Evolutionary conservation across 2,113 vertebrate genomes (phyloP), one percentile per base, ranked within the genome.

Genomic region (Gavialis gangeticus): DNA sequence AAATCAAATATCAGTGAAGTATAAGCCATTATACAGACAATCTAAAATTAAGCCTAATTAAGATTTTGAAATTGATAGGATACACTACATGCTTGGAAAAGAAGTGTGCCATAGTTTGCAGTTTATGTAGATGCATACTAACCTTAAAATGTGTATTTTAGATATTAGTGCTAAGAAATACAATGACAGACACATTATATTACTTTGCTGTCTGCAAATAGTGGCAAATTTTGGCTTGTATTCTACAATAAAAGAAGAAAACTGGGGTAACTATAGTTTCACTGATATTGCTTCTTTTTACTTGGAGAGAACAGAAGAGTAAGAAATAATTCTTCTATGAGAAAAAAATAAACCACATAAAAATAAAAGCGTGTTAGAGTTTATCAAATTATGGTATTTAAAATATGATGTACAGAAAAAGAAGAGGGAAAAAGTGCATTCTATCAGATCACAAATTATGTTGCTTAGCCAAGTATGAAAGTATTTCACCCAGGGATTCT

Each of bases 61-160:
- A 92, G 83, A 84, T 84, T 89, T 88, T 94, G 58, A 25, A 67
- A 84, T 46, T 85, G 82, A 75, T n/a, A 30, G 18, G 16, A n/a
- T 30, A 64, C 71, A 37, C 25, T 57, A 27, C 8, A 56, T 76
- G 27, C 22, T 76, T 46, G 66, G 30, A 30, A 75, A 27, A 30
- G 22, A 80, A 88, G 9, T 64, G 25, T 34, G 19, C n/a, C 64
- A 13, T 56, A 64, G 21, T 76, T 87, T 66, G n/a, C 19, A 67
- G 69, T 79, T 69, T 46, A 58, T 58, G 30, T 7, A 67, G 21
- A 24, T 10, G 12, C 12, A 28, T 56, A 37, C 59, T 60, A 67
- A 54, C 60, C 66, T 84, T 59, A 63, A 25, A 63, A 80, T 75
- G 25, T 56, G 64, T 62, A 55, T 83, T 89, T 66, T 25, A 27